phyloP scores from a whole-genome alignment of 2,113 vertebrate species.

The Panurus biarmicus region DNA sequence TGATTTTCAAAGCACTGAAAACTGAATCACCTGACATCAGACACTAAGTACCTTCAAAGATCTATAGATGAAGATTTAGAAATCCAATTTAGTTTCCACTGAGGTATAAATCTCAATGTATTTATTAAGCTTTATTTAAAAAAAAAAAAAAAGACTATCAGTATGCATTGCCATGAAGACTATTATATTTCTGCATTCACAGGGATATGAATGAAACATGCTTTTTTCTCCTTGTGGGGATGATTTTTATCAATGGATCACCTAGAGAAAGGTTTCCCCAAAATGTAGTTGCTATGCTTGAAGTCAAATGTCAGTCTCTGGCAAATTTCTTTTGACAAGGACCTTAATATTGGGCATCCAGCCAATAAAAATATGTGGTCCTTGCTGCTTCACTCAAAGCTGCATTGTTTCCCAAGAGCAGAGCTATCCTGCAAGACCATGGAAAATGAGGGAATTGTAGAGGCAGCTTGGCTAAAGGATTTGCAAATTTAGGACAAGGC shows the following conservation, averaged over 20 bases:
- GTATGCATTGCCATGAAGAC: not conserved
- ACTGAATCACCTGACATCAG: not conserved
- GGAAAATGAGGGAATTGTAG: not conserved
- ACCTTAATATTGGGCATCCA: slow-evolving; percentile 9
- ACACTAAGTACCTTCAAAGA: not conserved
- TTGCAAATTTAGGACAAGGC: not conserved
- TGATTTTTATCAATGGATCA: not conserved
- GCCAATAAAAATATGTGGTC: not conserved
- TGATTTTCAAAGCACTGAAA: not conserved
- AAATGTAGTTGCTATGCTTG: not conserved
- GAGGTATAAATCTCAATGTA: not conserved
- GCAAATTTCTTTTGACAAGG: slow-evolving; percentile 6
- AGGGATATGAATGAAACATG: not conserved
- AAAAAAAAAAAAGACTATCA: not conserved
- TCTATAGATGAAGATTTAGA: not conserved
- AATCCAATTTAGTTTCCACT: not conserved
- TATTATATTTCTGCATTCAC: not conserved
- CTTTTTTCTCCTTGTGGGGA: not conserved
- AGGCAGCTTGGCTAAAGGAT: not conserved
- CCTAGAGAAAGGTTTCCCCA: not conserved
- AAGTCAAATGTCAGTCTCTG: not conserved
- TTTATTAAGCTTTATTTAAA: not conserved
- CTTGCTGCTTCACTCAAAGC: not conserved
- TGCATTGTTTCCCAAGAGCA: not conserved
- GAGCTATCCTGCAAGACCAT: not conserved